Evolutionary conservation across 1,140 invertebrate genomes (phyloP).

Genomic region (Anagrus nilaparvatae): DNA sequence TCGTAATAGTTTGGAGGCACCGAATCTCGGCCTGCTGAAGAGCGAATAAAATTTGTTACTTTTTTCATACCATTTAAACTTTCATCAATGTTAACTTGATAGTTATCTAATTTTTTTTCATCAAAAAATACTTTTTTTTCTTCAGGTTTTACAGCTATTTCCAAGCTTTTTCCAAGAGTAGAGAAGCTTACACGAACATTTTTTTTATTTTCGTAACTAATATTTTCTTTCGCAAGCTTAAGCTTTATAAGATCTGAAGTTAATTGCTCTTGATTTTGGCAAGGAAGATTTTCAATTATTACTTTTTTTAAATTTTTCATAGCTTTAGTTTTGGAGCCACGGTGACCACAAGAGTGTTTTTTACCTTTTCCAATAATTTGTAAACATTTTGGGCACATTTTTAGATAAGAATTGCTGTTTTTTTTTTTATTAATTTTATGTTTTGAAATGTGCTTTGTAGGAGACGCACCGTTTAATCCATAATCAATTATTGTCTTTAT

Average conservation of each 20-base stretch:
- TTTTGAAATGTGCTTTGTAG: neutral
- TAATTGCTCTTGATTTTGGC: neutral
- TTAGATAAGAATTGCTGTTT: neutral
- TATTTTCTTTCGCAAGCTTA: neutral
- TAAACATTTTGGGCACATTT: neutral
- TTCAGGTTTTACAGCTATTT: neutral
- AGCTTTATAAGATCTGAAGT: neutral
- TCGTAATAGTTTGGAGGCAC: neutral
- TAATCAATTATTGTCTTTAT: neutral
- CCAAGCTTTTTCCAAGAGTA: neutral
- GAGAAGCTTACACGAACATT: neutral
- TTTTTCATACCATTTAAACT: constrained; percentile 1
- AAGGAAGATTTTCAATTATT: neutral
- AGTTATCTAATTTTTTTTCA: neutral
- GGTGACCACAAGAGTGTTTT: neutral
- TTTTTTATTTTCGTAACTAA: neutral
- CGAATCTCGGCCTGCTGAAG: neutral
- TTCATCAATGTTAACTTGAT: neutral
- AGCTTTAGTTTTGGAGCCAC: too few species aligned
- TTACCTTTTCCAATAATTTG: neutral
- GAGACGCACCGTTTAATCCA: neutral
- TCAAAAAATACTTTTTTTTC: neutral
- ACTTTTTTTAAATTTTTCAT: neutral
- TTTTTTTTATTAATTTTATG: neutral
- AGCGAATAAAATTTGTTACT: neutral